A percentile compares a stretch with the other conserved stretches of the same genome.
phyloP scores from a whole-genome alignment of 2,888 invertebrate species.

The Cylindroiulus punctatus region DNA sequence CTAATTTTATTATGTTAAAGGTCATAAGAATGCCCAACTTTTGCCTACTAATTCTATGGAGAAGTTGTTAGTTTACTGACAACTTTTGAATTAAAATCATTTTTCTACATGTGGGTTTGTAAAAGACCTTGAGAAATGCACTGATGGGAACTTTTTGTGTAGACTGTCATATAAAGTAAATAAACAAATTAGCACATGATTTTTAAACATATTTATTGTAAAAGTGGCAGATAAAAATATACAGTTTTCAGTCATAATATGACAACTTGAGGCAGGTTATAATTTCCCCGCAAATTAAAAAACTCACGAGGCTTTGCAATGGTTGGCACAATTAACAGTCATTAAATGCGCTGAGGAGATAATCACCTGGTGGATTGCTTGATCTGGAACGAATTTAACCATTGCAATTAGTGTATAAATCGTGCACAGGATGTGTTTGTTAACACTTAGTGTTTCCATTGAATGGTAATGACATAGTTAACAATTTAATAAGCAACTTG shows the following conservation, averaged over 20 bases:
- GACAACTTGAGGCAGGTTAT: conserved; percentile 11
- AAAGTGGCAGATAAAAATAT: not conserved
- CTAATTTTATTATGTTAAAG: too few species aligned
- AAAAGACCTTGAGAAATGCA: too few species aligned
- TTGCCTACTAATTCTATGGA: too few species aligned
- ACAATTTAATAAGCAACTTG: not conserved
- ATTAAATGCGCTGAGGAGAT: not conserved
- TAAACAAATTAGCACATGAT: not conserved
- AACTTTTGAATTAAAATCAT: too few species aligned
- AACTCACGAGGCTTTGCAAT: not conserved
- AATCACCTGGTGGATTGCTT: not conserved
- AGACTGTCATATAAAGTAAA: not conserved
- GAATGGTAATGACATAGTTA: not conserved
- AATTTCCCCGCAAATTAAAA: conserved; percentile 8
- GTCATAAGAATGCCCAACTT: too few species aligned
- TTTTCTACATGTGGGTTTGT: too few species aligned
- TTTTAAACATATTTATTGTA: conserved; percentile 29
- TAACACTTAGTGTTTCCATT: not conserved
- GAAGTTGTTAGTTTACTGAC: too few species aligned
- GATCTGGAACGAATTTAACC: not conserved
- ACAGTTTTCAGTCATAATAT: not conserved
- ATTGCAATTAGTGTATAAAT: not conserved
- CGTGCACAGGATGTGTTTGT: not conserved
- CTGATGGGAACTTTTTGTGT: too few species aligned
- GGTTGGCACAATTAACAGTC: not conserved